Conservation (phyloP, 2,113 vertebrate species). For the Climacteris rufus region DNA sequence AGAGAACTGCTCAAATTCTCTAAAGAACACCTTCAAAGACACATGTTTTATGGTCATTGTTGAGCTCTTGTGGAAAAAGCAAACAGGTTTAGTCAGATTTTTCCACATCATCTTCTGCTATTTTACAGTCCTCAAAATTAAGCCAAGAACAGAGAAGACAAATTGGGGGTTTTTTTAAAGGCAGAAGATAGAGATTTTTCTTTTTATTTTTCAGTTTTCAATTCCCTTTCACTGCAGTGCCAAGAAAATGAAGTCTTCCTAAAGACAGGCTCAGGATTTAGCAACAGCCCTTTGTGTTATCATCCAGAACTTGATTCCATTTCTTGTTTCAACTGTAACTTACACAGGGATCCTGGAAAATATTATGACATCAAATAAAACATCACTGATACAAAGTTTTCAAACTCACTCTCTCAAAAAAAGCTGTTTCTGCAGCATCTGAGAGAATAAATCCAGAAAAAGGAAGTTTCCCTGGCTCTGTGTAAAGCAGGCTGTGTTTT, state of each 20-base stretch:
- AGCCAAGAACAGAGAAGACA: conserved; percentile 2
- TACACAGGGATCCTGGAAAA: not conserved
- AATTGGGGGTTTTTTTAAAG: not conserved
- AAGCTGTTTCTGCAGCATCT: not conserved
- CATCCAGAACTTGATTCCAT: not conserved
- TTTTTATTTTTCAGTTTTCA: not conserved
- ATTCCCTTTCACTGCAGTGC: not conserved
- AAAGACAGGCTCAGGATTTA: not conserved
- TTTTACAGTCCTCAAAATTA: not conserved
- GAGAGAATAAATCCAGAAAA: not conserved
- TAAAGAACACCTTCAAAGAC: not conserved
- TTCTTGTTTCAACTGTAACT: not conserved
- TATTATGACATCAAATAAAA: not conserved
- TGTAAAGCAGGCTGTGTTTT: not conserved
- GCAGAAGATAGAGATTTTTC: not conserved
- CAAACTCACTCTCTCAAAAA: not conserved
- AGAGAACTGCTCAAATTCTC: not conserved
- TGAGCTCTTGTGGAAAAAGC: not conserved
- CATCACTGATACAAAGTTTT: not conserved
- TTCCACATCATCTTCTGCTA: conserved; percentile 33
- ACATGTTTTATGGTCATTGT: not conserved
- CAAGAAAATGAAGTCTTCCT: conserved; percentile 13
- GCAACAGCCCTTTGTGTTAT: not conserved
- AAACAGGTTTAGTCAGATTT: conserved; percentile 36
- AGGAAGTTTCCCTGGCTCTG: not conserved